Base-by-base conservation (phyloP, 2,797 vertebrate genomes). In the Dallia pectoralis region DNA sequence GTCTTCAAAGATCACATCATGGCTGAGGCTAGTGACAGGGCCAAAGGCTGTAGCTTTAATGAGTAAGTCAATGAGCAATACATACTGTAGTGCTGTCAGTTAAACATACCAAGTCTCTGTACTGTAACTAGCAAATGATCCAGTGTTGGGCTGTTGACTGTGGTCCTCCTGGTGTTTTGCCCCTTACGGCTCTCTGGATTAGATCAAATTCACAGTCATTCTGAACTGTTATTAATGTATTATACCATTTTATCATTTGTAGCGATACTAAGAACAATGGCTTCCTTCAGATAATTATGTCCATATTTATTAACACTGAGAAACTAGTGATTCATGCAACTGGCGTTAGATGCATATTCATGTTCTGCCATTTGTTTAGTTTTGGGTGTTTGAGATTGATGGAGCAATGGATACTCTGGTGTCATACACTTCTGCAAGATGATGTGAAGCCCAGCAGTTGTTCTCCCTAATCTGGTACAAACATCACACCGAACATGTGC, bases 1-100 rank as follows among this genome's bases (percentile, higher is more conserved):
- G 48, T 73, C 59, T 70, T 51, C 15, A 29, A 59, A n/a, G n/a
- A 25, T 72, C 70, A 32, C 29, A 83, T 74, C 78, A 48, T 72
- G 82, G 79, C 69, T 77, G 78, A 82, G 73, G 72, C 82, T 85
- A 84, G 79, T 81, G 79, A 76, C 47, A 8, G 73, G 79, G 85
- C 84, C 83, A 78, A 71, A 78, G 85, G 82, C 85, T 84, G 85
- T 87, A 82, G 79, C 70, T 76, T 74, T 80, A 87, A 90, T 89
- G 86, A 79, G 82, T 82, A 76, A 85, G 90, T 90, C 91, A 89
- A 90, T 84, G 86, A 88, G 89, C 79, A 85, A 85, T 85, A 84
- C 80, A 70, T 75, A 29, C 81, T 11, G 40, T 75, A 29, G 81
- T 11, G 40, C 81, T 84, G 82, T 74, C 79, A 44, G 80, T 67